Evolutionary conservation across 2,113 vertebrate genomes (phyloP), one percentile per base, ranked within the genome.

Genomic region (Notarius quadriscutis): DNA sequence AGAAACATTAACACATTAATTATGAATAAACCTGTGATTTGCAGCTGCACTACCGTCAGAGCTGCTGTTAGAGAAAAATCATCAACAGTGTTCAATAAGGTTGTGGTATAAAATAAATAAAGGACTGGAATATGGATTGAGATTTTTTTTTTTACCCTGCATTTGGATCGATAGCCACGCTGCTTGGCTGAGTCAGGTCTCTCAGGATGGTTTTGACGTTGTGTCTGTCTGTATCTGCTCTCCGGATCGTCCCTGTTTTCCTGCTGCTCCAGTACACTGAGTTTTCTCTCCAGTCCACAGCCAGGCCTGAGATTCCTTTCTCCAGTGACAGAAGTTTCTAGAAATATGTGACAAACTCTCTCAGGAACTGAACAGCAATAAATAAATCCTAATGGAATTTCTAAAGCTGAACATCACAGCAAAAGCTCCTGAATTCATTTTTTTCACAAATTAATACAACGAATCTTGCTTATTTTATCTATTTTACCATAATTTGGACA

Each of bases 281-380:
- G 87, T 95, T 96, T 90, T 95, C 94, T 92, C 97, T 93, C 97
- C 97, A 99, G 89, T 99, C 96, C 91, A 99, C 94, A 88, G 96
- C 95, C 88, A 99, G 96, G 71, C 96, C 97, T 12, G 97, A 96
- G 88, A 97, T 92, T 83, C 96, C 95, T 95, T 96, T 96, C 86
- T 95, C 96, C 90, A 95, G 91, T 48, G 94, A 94, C 84, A 94
- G 94, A 1, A 99, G 86, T 91, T 92, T 97, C 98, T 99, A 94
- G n/a, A 94, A 94, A 90, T 86, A 63, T 75, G 4, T n/a, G 41
- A 71, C 14, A 86, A 57, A 80, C 51, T 71, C 34, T 79, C 63
- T 79, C 51, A 57, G 51, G 51, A 57, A 1, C n/a, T 2, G 17
- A 74, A 50, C 8, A 48, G 20, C 5, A 1, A 27, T 55, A 55